These are phyloP conservation scores for Cistogaster globosa DNA, from an alignment of 2,888 invertebrate species.

Conservation along the genomic window DNA sequence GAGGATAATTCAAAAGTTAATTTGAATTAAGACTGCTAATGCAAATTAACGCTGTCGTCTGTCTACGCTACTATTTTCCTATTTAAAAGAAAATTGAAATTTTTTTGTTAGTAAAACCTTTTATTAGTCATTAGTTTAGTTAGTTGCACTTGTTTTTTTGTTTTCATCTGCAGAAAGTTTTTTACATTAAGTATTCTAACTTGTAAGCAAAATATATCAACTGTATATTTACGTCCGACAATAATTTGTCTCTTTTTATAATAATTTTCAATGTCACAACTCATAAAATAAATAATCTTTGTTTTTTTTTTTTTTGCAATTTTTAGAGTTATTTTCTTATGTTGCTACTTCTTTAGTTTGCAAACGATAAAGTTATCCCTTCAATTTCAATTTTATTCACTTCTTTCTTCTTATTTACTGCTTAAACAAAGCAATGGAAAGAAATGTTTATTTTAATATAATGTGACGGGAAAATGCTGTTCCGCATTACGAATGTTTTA, in stretches of 20 bases:
- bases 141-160: neutral
- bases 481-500: constrained; percentile 70
- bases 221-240: no score
- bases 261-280: constrained; percentile 71
- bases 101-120: no score
- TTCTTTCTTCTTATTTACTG: constrained; percentile 32
- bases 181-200: neutral
- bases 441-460: constrained; percentile 81
- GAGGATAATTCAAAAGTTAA: no score
- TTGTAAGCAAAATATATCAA: no score
- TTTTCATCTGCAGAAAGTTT: constrained; percentile 30
- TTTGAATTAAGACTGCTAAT: no score
- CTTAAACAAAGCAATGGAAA: constrained; percentile 77
- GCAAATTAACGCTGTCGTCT: no score
- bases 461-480: constrained; percentile 76
- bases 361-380: constrained; percentile 57
- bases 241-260: constrained; percentile 45
- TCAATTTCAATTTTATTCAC: constrained; percentile 25
- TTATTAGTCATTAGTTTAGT: no score
- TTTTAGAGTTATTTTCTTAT: constrained; percentile 36
- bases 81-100: no score
- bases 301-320: constrained; percentile 51
- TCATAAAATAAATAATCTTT: constrained; percentile 62
- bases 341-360: constrained; percentile 37
- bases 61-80: no score